A percentile compares a stretch with the other conserved stretches of the same genome.
Conservation (phyloP, 2,113 vertebrate species). For the Telmatochromis sp. region DNA sequence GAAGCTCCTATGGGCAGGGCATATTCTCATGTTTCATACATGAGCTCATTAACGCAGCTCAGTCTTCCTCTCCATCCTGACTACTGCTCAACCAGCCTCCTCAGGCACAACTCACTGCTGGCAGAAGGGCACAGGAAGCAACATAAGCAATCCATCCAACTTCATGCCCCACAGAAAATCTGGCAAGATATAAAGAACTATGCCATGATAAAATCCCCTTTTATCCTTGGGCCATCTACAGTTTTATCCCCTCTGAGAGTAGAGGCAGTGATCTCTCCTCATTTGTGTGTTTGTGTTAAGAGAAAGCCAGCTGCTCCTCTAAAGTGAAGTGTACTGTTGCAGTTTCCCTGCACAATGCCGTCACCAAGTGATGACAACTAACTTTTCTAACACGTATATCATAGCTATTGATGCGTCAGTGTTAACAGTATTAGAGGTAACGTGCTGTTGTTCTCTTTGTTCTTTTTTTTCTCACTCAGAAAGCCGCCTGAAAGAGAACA, state of each 20-base stretch:
- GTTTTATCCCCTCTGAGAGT: constrained; percentile 4
- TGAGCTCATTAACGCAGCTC: constrained; percentile 62
- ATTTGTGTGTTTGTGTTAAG: neutral
- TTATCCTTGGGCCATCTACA: constrained; percentile 20
- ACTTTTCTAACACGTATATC: neutral
- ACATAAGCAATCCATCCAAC: constrained; percentile 34
- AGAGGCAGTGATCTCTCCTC: neutral
- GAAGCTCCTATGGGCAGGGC: neutral
- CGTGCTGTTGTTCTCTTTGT: constrained; percentile 3
- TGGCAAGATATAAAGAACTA: constrained; percentile 20
- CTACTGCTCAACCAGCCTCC: constrained; percentile 37
- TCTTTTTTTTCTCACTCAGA: constrained; percentile 61
- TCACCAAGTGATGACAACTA: neutral
- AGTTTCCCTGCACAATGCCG: neutral
- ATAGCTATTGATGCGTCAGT: constrained; percentile 7
- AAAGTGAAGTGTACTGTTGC: neutral
- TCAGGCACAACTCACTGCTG: constrained; percentile 36
- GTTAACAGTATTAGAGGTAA: constrained; percentile 26
- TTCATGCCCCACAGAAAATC: constrained; percentile 38
- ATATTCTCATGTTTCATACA: constrained; percentile 66
- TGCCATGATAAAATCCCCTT: constrained; percentile 12
- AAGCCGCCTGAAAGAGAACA: constrained; percentile 71
- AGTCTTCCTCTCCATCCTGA: constrained; percentile 36
- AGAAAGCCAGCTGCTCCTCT: constrained; percentile 30
- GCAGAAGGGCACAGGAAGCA: constrained; percentile 38